phyloP scores from a whole-genome alignment of 2,113 vertebrate genomes.

The Sterrhoptilus dennistouni region DNA sequence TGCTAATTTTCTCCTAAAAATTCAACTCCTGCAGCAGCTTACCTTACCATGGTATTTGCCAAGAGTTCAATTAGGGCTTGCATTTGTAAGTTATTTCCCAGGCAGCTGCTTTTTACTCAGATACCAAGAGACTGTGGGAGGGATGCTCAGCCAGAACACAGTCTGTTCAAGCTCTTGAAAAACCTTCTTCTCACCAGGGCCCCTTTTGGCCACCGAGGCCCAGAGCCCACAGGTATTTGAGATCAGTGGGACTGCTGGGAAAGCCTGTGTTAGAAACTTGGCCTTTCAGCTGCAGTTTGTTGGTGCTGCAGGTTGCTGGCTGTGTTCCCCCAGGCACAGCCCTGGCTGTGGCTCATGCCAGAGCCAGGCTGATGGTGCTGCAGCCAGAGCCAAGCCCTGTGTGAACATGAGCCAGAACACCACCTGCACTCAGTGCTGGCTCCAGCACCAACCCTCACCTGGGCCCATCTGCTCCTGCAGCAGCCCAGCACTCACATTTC shows the following conservation, averaged over 20 bases:
- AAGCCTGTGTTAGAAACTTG: background rate
- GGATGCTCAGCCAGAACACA: background rate
- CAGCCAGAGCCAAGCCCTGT: background rate
- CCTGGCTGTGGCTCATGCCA: rapidly evolving
- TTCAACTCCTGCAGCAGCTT: background rate
- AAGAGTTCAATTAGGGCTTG: background rate
- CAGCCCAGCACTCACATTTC: background rate
- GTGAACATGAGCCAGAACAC: background rate
- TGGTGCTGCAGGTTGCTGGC: background rate
- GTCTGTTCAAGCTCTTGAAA: background rate
- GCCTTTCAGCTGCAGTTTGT: background rate
- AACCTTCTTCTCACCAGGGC: background rate
- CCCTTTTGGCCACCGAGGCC: background rate
- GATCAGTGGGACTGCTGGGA: background rate
- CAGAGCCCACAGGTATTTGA: background rate
- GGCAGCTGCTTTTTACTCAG: background rate
- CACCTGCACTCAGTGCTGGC: background rate
- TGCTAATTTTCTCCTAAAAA: background rate
- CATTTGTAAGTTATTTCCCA: background rate
- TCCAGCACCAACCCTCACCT: background rate
- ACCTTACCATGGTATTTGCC: background rate
- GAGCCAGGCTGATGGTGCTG: background rate
- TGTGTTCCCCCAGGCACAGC: background rate
- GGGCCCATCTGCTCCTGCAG: background rate
- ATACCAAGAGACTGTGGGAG: background rate